phyloP scores from a whole-genome alignment of 2,797 vertebrate species.

The Capromys pilorides region DNA sequence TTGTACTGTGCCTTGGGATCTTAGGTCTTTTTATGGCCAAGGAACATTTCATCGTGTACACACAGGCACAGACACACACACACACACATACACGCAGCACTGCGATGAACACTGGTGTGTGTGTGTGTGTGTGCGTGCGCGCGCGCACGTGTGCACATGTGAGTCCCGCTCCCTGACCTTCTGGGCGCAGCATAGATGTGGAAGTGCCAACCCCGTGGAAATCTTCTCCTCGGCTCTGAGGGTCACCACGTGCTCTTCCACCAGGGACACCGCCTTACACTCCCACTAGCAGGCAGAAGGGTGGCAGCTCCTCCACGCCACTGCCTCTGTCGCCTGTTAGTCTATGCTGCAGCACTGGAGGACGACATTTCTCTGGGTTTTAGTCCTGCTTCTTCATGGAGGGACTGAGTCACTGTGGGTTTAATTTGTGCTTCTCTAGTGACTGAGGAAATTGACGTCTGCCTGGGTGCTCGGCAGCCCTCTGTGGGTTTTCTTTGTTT shows the following conservation, averaged over 20 bases:
- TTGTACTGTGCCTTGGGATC: not conserved
- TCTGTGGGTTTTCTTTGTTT: not conserved
- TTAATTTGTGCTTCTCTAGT: not conserved
- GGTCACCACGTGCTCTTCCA: not conserved
- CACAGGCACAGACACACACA: no score
- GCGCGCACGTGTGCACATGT: no score
- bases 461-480: not conserved
- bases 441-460: not conserved
- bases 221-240: not conserved
- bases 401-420: not conserved
- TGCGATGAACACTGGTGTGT: not conserved
- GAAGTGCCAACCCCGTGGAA: fast-evolving
- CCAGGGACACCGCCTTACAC: not conserved
- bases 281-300: not conserved
- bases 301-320: not conserved
- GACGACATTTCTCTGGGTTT: not conserved
- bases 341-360: no score
- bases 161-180: not conserved
- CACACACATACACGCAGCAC: no score
- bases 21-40: not conserved
- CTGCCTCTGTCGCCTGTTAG: not conserved
- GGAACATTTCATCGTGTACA: not conserved
- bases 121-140: not conserved
- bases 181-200: not conserved
- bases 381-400: not conserved